Evolutionary conservation across 1,140 invertebrate genomes (phyloP), one percentile per base, ranked within the genome.

Genomic region (Drosophila gunungcola): DNA sequence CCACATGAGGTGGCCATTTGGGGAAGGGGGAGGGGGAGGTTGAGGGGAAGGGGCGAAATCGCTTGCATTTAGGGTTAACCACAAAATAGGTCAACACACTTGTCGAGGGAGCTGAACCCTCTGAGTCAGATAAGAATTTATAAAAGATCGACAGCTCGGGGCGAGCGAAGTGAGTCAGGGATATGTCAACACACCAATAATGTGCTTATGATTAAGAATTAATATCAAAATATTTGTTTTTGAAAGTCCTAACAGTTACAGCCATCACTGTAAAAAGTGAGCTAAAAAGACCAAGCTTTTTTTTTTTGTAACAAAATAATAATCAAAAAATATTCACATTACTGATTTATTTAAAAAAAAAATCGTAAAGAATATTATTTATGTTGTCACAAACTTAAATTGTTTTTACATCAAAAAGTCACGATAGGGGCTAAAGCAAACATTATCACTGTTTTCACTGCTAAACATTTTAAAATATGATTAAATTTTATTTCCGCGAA

Each of bases 31-130:
- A 21, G 16, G 16, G 16, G 16, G 16, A 21, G 16, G 1, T 21
- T 21, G 16, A 21, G 16, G 27, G 11, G 25, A 36, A 4, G 12
- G 38, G 57, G n/a, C 27, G 58, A 13, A 67, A 36, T 39, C 27
- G 45, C 9, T 51, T 51, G 45, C 60, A 51, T 67, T 67, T 67
- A 39, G 48, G 52, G 65, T 68, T 57, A 70, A 38, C 67, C 64
- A 34, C 64, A 48, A 70, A 70, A 70, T 70, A 48, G 67, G 67
- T 70, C 67, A 70, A 70, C 64, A 69, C 51, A 70, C 67, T 70
- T 69, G 64, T 21, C 25, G 42, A 41, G 42, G 58, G 63, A 36
- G 29, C 38, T 25, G 29, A 51, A 11, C 7, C 25, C 32, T n/a
- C 41, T 54, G 63, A 68, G 63, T 55, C 67, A 68, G 63, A 68